phyloP scores from a whole-genome alignment of 2,888 invertebrate genomes.

The Drosophila suboccidentalis region DNA sequence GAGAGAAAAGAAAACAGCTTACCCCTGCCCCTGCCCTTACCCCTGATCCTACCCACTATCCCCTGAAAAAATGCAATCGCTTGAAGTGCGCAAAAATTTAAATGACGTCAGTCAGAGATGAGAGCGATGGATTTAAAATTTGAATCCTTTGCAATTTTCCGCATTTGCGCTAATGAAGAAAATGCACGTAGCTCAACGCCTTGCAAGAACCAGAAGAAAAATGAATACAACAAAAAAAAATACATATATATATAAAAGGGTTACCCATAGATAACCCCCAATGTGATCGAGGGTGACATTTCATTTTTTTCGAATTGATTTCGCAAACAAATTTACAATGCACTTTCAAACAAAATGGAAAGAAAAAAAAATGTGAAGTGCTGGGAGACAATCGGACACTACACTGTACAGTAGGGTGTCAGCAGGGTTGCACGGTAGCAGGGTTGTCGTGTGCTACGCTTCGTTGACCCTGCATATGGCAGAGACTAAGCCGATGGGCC shows the following conservation, averaged over 20 bases:
- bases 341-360: conserved; percentile 13
- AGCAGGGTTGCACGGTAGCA: background rate
- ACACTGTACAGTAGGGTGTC: background rate
- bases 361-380: conserved; percentile 4
- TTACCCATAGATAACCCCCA: conserved; percentile 3
- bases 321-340: conserved; percentile 57
- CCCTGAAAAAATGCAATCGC: background rate
- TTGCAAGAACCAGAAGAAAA: conserved; percentile 16
- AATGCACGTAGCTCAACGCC: conserved; percentile 25
- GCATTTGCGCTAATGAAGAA: conserved; percentile 70
- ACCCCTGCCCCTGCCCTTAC: conserved; percentile 8
- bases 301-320: conserved; percentile 56
- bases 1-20: conserved; percentile 68
- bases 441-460: conserved; percentile 49
- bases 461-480: conserved; percentile 24
- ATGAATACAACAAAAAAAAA: background rate
- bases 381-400: conserved; percentile 10
- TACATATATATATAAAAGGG: conserved; percentile 3
- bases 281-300: conserved; percentile 17
- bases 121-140: conserved; percentile 57
- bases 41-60: background rate
- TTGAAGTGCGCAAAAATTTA: conserved; percentile 72
- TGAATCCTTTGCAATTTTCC: conserved; percentile 76
- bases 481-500: conserved; percentile 15
- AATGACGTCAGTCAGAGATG: conserved; percentile 52